A percentile compares a stretch with the other conserved stretches of the same genome.
phyloP scores from a whole-genome alignment of 1,140 invertebrate genomes.

The Carposina sasakii region DNA sequence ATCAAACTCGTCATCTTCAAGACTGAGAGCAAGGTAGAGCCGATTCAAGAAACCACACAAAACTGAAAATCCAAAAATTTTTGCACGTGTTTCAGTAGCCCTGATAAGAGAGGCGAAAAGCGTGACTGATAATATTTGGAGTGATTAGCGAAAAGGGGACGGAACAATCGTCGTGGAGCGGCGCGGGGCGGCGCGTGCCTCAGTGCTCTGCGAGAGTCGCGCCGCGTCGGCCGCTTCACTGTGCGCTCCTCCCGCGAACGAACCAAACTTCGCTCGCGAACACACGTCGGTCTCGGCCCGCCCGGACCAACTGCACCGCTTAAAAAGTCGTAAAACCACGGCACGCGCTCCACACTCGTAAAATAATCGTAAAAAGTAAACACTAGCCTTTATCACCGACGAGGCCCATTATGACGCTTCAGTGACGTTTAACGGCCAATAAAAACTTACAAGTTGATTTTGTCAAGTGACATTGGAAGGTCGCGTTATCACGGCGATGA shows the following conservation, averaged over 20 bases:
- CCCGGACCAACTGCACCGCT: slow-evolving; percentile 41
- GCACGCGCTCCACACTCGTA: slow-evolving; percentile 60
- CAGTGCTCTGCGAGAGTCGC: slow-evolving; percentile 66
- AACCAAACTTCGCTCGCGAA: slow-evolving; percentile 60
- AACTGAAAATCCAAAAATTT: too few relatives aligned
- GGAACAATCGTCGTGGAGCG: slow-evolving; percentile 56
- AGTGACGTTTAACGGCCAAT: slow-evolving; percentile 70
- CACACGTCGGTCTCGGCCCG: slow-evolving; percentile 31
- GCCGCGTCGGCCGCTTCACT: slow-evolving; percentile 60
- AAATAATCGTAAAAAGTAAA: slow-evolving; percentile 74
- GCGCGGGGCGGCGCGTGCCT: slow-evolving; percentile 56
- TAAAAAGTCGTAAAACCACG: slow-evolving; percentile 66
- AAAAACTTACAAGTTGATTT: slow-evolving; percentile 67
- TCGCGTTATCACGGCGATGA: slow-evolving; percentile 67
- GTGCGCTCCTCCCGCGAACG: slow-evolving; percentile 45
- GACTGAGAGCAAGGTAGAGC: too few relatives aligned
- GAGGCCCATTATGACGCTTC: slow-evolving; percentile 67
- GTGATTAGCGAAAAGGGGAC: slow-evolving; percentile 71
- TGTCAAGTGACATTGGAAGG: slow-evolving; percentile 56
- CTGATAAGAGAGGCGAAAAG: slow-evolving; percentile 67
- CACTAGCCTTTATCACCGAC: slow-evolving; percentile 64
- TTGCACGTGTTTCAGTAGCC: slow-evolving; percentile 53
- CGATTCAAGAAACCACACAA: too few relatives aligned
- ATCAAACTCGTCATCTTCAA: too few relatives aligned
- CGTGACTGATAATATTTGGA: slow-evolving; percentile 70